phyloP scores from a whole-genome alignment of 2,888 invertebrate species.

The Plemyria rubiginata region DNA sequence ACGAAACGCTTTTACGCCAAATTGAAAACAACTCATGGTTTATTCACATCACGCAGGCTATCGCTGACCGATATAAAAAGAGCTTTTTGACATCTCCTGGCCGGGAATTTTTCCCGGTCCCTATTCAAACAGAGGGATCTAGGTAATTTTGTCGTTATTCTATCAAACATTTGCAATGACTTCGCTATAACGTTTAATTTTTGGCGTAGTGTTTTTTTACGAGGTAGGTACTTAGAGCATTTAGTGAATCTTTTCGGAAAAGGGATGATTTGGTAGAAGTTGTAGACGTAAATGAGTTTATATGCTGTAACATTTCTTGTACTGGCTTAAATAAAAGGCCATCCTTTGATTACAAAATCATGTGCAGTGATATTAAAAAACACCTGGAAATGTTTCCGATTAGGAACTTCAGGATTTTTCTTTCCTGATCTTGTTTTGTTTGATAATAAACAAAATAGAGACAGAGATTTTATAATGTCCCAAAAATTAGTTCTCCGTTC shows the following conservation, averaged over 20 bases:
- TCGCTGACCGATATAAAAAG: constrained; percentile 60
- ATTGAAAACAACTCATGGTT: constrained; percentile 84
- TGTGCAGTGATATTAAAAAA: no score
- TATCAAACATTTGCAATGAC: constrained; percentile 53
- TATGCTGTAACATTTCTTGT: no score
- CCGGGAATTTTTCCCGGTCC: constrained; percentile 28
- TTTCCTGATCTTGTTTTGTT: no score
- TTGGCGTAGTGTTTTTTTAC: constrained; percentile 55
- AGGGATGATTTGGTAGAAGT: neutral
- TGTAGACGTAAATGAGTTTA: neutral
- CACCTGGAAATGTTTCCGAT: no score
- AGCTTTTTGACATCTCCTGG: constrained; percentile 57
- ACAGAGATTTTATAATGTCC: no score
- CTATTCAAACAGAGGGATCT: constrained; percentile 49
- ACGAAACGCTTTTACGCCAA: constrained; percentile 80
- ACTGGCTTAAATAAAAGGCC: no score
- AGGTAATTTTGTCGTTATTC: constrained; percentile 50
- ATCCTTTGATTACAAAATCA: no score
- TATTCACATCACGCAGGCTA: constrained; percentile 72
- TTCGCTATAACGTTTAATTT: constrained; percentile 54
- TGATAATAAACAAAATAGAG: no score
- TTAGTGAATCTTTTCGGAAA: neutral
- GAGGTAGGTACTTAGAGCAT: constrained; percentile 1
- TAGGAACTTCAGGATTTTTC: no score
- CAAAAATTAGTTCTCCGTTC: no score